Conservation (phyloP, 1,140 invertebrate species). For the Drosophila kikkawai region DNA sequence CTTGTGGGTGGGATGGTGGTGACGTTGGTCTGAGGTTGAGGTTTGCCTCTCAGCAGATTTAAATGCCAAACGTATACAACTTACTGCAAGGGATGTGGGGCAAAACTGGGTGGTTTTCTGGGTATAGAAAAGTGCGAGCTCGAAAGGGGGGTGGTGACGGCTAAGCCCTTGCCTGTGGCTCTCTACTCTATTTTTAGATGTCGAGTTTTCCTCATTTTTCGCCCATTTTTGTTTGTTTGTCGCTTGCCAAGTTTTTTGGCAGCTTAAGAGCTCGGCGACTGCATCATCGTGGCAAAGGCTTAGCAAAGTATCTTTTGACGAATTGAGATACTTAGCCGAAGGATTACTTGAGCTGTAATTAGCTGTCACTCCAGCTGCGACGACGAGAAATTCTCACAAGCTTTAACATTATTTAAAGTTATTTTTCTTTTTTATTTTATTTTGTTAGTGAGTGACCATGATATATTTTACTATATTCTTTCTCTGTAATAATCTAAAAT, state of each 20-base stretch:
- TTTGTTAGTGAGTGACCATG: background rate
- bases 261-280: constrained; percentile 56
- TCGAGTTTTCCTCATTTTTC: constrained; percentile 18
- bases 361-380: constrained; percentile 38
- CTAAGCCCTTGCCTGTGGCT: constrained; percentile 32
- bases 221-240: constrained; percentile 42
- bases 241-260: constrained; percentile 61
- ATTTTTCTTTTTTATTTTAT: background rate
- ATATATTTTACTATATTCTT: background rate
- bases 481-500: background rate
- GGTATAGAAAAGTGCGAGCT: background rate
- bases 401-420: background rate
- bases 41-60: constrained; percentile 40
- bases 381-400: constrained; percentile 3
- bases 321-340: constrained; percentile 51
- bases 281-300: constrained; percentile 52
- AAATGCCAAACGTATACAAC: constrained; percentile 54
- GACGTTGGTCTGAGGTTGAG: constrained; percentile 23
- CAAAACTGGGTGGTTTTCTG: background rate
- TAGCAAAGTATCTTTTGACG: constrained; percentile 69
- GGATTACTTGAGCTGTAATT: constrained; percentile 69
- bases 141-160: background rate
- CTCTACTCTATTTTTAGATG: constrained; percentile 45
- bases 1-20: constrained; percentile 3
- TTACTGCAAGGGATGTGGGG: constrained; percentile 12